Percentiles rank a stretch among this genome's conserved stretches.
These are phyloP conservation scores for Nasonovia ribisnigri DNA, from an alignment of 2,888 invertebrate genomes.

Conservation along the genomic window DNA sequence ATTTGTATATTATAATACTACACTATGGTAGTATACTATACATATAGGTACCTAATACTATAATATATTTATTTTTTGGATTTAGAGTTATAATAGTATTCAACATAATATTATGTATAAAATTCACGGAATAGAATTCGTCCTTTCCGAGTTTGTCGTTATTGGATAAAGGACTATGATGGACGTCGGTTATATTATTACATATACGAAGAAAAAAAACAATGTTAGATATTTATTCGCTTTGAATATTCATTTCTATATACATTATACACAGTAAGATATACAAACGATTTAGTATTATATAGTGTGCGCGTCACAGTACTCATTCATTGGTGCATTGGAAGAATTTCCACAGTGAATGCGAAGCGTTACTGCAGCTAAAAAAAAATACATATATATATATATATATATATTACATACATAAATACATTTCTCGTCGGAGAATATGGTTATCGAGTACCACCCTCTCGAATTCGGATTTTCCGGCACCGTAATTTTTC, in stretches of 20 bases:
- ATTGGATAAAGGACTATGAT: not conserved
- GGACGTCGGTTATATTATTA: not conserved
- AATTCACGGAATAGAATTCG: not conserved
- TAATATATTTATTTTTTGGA: not conserved
- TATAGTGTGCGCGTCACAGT: not conserved
- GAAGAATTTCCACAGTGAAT: not conserved
- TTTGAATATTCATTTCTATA: conserved; percentile 2
- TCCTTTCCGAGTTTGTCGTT: not conserved
- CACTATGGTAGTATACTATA: not conserved
- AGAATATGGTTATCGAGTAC: conserved; percentile 10
- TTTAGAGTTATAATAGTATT: not conserved
- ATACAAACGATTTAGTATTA: not conserved
- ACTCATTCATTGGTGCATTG: not conserved
- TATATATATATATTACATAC: not conserved
- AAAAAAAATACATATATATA: not conserved
- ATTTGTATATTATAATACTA: not conserved
- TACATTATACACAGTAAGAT: not conserved
- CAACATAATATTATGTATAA: not conserved
- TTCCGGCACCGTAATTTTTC: conserved; percentile 23
- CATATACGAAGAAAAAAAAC: not conserved
- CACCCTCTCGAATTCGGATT: conserved; percentile 10
- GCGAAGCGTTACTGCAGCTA: not conserved
- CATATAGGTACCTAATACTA: not conserved
- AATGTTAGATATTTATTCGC: not conserved
- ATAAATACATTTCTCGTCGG: not conserved